Evolutionary conservation across 2,888 invertebrate genomes (phyloP), one percentile per base, ranked within the genome.

Genomic region (Pseudolycoriella hygida): DNA sequence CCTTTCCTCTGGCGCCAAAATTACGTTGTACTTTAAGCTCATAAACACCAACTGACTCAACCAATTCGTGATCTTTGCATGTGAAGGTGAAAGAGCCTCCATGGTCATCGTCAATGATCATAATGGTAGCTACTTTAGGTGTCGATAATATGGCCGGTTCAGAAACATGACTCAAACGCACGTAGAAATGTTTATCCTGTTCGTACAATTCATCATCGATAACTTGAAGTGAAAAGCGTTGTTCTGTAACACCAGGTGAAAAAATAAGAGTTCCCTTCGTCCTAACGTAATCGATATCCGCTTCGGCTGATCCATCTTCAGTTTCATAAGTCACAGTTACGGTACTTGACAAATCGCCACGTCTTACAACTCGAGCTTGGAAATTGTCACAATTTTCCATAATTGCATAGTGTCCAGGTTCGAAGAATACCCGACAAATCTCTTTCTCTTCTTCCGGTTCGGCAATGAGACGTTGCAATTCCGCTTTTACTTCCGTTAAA

Each of bases 171-270:
- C 67, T 74, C 47, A 86, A 61, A 19, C 90, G 79, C 46, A 97
- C 80, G 66, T 88, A 98, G 67, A 98, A 98, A 67, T 98, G 94
- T 68, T 99, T 98, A 63, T 99, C 98, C 61, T 96, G 94, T 63
- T 98, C 98, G 64, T 98, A 98, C 1, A 98, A 86, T 54, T 98
- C 98, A 60, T 99, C 98, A 58, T 99, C 98, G 53, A 98, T 92
- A 41, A 98, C 92, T 59, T 89, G 86, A 45, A 98, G 76, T 47
- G 77, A 75, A 61, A 98, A 85, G 48, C 77, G 78, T 64, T 90
- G 88, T 56, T 82, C 84, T 39, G 78, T 78, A 54, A 96, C 94
- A 5, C 90, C 89, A 0, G 89, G 85, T 39, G 76, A 77, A 66
- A 98, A 98, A 48, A 76, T 73, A 25, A 98, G 66, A 0, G 84